Percentiles rank a stretch among this genome's conserved stretches.
These are phyloP conservation scores for Bombus terrestris DNA, from an alignment of 1,140 invertebrate species.

Conservation along the genomic window DNA sequence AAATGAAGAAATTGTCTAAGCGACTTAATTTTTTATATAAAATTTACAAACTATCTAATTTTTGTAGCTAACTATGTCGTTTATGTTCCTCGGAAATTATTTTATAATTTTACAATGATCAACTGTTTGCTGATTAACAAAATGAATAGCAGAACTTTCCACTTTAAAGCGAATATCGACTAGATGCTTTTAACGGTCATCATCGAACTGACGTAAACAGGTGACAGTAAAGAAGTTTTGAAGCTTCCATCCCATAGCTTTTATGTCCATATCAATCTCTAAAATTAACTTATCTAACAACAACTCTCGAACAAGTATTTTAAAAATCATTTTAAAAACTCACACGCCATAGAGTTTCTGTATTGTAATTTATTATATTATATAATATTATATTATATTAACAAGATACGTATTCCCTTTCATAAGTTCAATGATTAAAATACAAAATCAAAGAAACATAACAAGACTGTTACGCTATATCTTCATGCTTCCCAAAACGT, in stretches of 20 bases:
- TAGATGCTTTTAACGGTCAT: neutral
- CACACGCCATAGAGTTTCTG: neutral
- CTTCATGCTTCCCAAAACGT: too few species aligned
- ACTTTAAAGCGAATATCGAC: neutral
- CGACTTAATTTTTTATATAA: too few species aligned
- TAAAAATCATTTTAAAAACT: neutral
- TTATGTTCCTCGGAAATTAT: too few species aligned
- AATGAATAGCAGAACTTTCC: neutral
- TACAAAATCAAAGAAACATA: too few species aligned
- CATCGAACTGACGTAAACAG: neutral
- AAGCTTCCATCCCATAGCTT: neutral
- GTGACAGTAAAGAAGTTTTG: neutral
- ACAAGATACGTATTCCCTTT: too few species aligned
- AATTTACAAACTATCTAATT: too few species aligned
- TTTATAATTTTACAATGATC: neutral
- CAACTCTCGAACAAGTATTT: neutral
- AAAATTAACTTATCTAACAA: neutral
- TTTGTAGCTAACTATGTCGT: too few species aligned
- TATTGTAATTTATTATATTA: too few species aligned
- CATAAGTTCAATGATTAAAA: too few species aligned
- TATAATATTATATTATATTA: too few species aligned
- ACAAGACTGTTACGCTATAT: too few species aligned
- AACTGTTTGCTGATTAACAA: neutral
- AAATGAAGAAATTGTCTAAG: too few species aligned
- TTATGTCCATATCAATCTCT: neutral